Evolutionary conservation across 2,888 invertebrate species (phyloP), one percentile per base, ranked within the genome.

Genomic region (Artemia sinica): DNA sequence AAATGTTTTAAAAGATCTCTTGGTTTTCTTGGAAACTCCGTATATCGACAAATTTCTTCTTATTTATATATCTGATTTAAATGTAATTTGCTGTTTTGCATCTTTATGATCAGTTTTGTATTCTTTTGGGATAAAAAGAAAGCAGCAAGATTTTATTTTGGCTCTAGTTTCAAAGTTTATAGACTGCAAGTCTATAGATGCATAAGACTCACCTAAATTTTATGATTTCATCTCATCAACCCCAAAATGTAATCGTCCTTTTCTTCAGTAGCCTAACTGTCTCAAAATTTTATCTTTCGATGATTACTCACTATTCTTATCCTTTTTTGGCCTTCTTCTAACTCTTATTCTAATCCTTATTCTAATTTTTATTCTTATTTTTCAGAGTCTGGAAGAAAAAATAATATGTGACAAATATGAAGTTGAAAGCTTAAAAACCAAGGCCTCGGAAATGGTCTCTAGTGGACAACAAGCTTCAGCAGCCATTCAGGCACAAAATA

Each of bases 401-500:
- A 86, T 89, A 0, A 84, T 91, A 0, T 87, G 91, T 76, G 92
- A 93, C 75, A 89, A 90, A 74, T 85, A 91, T 70, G 93, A 93
- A 76, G 90, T 92, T 0, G 92, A 92, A 73, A 84, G 86, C 50
- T 77, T 93, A 12, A 90, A 89, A 76, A 79, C 84, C n/a, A 89
- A 91, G 77, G 88, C 90, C 1, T 83, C 83, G 41, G 91, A 91
- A 80, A 89, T 92, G 86, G 80, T 90, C 67, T 86, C 86, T 3
- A 89, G 86, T 74, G 89, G 90, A 8, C 89, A 91, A 75, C 89
- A 90, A 77, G 86, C 87, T 71, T 85, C 87, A 76, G 87, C 86
- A 0, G 89, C 89, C 0, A 84, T 85, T 58, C 87, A 91, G 78
- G 92, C 92, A 0, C 87, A 90, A 78, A 86, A 87, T 74, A 88